Evolutionary conservation across 35 echinoderm and acorn worm species (phyloP).

Genomic region (Ophioderma brevispina): DNA sequence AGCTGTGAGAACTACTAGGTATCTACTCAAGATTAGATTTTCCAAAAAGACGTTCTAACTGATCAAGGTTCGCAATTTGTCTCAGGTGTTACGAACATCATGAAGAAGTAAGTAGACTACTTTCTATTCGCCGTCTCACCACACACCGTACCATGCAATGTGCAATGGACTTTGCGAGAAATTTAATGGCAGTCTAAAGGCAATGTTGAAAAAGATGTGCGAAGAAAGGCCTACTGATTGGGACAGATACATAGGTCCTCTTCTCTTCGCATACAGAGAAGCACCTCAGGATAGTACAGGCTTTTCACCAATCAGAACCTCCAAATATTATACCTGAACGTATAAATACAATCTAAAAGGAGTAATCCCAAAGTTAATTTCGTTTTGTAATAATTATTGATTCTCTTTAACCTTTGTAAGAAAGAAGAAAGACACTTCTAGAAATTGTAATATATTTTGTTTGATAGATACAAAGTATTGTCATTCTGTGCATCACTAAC

Average conservation of each 20-base stretch:
- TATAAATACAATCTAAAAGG: too few relatives aligned
- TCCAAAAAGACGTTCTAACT: slow-evolving; percentile 38
- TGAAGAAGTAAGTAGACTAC: background rate
- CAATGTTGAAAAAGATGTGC: slow-evolving; percentile 64
- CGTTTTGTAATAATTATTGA: too few relatives aligned
- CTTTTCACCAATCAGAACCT: too few relatives aligned
- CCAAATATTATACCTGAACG: too few relatives aligned
- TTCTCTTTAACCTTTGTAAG: too few relatives aligned
- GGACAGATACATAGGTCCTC: slow-evolving; percentile 32
- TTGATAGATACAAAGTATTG: too few relatives aligned
- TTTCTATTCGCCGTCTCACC: too few relatives aligned
- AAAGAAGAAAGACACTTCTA: too few relatives aligned
- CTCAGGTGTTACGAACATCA: slow-evolving; percentile 27
- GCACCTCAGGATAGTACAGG: slow-evolving; percentile 24
- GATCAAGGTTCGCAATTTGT: slow-evolving; percentile 49
- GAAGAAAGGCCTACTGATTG: slow-evolving; percentile 40
- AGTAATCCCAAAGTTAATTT: too few relatives aligned
- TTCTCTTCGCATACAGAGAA: slow-evolving; percentile 39
- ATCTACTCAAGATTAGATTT: slow-evolving; percentile 35
- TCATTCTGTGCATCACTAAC: too few relatives aligned
- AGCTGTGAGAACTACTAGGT: slow-evolving; percentile 29
- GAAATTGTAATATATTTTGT: too few relatives aligned
- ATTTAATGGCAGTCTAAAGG: slow-evolving; percentile 68
- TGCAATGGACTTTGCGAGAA: slow-evolving; percentile 69
- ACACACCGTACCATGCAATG: too few relatives aligned